phyloP scores from a whole-genome alignment of 1,140 invertebrate species.

The Odontomachus brunneus region DNA sequence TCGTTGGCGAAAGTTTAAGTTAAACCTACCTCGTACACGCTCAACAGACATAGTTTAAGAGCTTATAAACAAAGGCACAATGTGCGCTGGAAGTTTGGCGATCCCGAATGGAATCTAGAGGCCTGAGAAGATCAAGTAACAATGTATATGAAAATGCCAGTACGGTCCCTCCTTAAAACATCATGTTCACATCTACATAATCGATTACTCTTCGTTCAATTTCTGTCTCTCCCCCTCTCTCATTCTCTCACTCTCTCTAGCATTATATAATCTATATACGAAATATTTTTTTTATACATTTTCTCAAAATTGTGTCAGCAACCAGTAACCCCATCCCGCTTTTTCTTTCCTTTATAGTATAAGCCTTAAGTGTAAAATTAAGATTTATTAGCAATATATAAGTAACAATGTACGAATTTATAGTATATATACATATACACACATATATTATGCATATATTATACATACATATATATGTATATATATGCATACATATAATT shows the following conservation, averaged over 20 bases:
- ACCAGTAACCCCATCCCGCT: constrained; percentile 73
- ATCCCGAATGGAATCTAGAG: background rate
- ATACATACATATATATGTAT: constrained; percentile 62
- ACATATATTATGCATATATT: constrained; percentile 29
- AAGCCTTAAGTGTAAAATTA: constrained; percentile 80
- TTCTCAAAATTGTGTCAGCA: constrained; percentile 71
- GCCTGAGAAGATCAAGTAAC: background rate
- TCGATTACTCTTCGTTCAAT: background rate
- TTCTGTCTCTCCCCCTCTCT: background rate
- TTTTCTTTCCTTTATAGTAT: constrained; percentile 63
- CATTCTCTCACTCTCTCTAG: constrained; percentile 18
- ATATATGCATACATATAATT: constrained; percentile 59
- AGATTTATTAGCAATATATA: constrained; percentile 75
- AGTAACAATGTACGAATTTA: constrained; percentile 69
- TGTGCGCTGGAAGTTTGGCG: too few species aligned
- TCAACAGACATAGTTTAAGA: too few species aligned
- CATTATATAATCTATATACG: constrained; percentile 70
- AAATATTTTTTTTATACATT: constrained; percentile 76
- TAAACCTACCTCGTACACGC: too few species aligned
- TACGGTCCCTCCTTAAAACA: constrained; percentile 39
- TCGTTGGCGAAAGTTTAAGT: too few species aligned
- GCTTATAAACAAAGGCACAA: too few species aligned
- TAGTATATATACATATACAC: constrained; percentile 60
- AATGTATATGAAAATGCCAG: constrained; percentile 15
- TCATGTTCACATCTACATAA: constrained; percentile 10